These are phyloP conservation scores for Drosophila demipolita DNA, from an alignment of 2,888 invertebrate genomes.

Conservation along the genomic window DNA sequence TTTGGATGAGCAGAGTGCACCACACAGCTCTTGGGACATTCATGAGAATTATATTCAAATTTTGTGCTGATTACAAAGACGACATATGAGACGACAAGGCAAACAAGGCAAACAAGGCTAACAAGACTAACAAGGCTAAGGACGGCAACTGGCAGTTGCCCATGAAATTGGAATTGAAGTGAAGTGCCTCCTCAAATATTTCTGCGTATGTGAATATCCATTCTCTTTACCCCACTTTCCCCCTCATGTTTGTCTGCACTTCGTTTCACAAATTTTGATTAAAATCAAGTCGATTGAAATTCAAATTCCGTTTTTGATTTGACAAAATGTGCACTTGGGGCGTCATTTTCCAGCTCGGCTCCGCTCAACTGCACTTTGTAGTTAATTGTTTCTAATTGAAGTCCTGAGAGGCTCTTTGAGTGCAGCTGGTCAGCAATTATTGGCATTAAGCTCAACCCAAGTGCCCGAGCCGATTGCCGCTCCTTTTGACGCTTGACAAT, in stretches of 20 bases:
- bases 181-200: conserved; percentile 35
- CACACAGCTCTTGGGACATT: conserved; percentile 61
- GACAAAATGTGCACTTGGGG: conserved; percentile 64
- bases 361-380: conserved; percentile 59
- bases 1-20: conserved; percentile 22
- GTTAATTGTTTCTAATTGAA: conserved; percentile 66
- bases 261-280: conserved; percentile 74
- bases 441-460: neutral
- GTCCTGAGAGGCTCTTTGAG: conserved; percentile 28
- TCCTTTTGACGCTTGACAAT: conserved; percentile 5
- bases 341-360: neutral
- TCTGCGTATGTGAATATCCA: conserved; percentile 16
- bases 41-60: conserved; percentile 77
- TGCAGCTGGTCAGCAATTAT: conserved; percentile 33
- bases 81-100: conserved; percentile 4
- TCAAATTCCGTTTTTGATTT: conserved; percentile 73
- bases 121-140: neutral
- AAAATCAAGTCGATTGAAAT: conserved; percentile 77
- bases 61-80: conserved; percentile 65
- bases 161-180: conserved; percentile 58
- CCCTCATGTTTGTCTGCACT: conserved; percentile 35
- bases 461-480: neutral
- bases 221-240: neutral
- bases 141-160: conserved; percentile 50
- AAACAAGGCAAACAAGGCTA: neutral